Conservation (phyloP, 92 coral and sea anemone species). For the Palythoa caribaeorum region DNA sequence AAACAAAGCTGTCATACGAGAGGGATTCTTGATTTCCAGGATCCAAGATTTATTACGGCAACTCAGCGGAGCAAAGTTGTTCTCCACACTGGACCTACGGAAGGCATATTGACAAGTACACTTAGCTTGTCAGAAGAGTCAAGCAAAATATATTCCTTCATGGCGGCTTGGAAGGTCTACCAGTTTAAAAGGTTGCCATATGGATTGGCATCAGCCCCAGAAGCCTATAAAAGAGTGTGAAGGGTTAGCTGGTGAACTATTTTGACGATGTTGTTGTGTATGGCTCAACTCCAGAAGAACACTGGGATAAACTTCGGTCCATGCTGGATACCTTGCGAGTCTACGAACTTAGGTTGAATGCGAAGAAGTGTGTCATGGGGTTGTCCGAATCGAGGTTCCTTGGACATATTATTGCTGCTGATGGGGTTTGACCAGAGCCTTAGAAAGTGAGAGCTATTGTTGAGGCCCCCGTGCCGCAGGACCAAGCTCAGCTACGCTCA, state of each 20-base stretch:
- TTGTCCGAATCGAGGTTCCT: conserved; percentile 44
- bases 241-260: background rate
- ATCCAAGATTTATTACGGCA: no score
- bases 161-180: conserved; percentile 57
- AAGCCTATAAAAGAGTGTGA: background rate
- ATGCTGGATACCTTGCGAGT: background rate
- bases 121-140: conserved; percentile 51
- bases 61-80: conserved; percentile 14
- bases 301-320: background rate
- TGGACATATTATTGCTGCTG: conserved; percentile 49
- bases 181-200: conserved; percentile 40
- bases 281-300: conserved; percentile 30
- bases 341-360: background rate
- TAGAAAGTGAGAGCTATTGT: background rate
- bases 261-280: conserved; percentile 28
- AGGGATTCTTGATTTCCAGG: no score
- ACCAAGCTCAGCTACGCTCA: conserved; percentile 31
- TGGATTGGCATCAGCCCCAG: background rate
- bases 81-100: conserved; percentile 35
- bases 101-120: no score
- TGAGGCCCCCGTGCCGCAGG: conserved; percentile 35
- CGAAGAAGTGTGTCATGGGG: conserved; percentile 34
- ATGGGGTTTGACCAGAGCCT: background rate
- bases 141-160: conserved; percentile 18
- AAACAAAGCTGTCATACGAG: no score